Percentiles rank a stretch among this genome's conserved stretches.
Conservation (phyloP, 2,113 vertebrate species). For the Panthera uncia region DNA sequence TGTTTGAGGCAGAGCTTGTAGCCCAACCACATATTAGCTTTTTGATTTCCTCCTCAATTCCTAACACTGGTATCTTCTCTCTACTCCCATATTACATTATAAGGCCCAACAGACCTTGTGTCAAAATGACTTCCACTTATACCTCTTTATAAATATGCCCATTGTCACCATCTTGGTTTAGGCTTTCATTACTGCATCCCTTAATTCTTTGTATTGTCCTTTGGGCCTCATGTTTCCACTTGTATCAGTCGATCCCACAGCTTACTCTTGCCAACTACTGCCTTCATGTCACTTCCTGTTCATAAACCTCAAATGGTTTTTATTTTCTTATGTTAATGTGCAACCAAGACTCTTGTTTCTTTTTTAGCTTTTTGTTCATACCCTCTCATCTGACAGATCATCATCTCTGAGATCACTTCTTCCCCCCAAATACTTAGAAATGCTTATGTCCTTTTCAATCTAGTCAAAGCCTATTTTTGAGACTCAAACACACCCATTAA, state of each 20-base stretch:
- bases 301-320: not conserved
- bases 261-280: not conserved
- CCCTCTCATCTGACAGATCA: not conserved
- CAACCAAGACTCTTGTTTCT: not conserved
- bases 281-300: not conserved
- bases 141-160: not conserved
- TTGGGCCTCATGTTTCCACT: not conserved
- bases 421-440: not conserved
- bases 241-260: not conserved
- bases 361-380: not conserved
- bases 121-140: not conserved
- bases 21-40: not conserved
- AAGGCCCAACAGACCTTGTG: not conserved
- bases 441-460: not conserved
- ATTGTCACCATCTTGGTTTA: not conserved
- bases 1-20: not conserved
- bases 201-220: not conserved
- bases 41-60: not conserved
- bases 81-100: not conserved
- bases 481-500: not conserved
- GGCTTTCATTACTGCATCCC: not conserved
- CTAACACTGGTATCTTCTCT: not conserved
- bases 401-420: conserved; percentile 17
- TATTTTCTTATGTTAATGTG: not conserved
- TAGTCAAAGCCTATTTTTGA: not conserved